phyloP scores from a whole-genome alignment of 2,888 invertebrate species.

The Cryptocheilus praepositus region DNA sequence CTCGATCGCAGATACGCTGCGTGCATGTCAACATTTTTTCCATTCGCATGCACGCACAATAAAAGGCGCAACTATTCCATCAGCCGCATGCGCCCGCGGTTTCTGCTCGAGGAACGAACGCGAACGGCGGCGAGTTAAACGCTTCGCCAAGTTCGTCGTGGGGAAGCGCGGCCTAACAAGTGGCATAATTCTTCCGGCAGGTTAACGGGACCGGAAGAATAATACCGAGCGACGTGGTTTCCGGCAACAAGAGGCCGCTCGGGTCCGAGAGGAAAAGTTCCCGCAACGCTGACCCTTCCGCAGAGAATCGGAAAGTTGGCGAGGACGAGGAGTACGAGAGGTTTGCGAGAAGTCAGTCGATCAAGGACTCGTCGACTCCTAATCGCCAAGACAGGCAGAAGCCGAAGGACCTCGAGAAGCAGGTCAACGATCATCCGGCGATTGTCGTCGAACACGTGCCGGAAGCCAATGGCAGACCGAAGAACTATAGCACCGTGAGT shows the following conservation, averaged over 20 bases:
- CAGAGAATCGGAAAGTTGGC: constrained; percentile 38
- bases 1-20: too few species aligned
- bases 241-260: constrained; percentile 39
- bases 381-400: constrained; percentile 43
- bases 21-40: too few species aligned
- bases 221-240: constrained; percentile 63
- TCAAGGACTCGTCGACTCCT: constrained; percentile 54
- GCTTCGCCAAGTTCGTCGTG: too few species aligned
- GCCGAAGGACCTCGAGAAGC: constrained; percentile 28
- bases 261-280: constrained; percentile 31
- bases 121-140: too few species aligned
- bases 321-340: constrained; percentile 53
- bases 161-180: constrained; percentile 19
- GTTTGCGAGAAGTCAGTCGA: constrained; percentile 49
- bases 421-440: constrained; percentile 32
- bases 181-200: constrained; percentile 40
- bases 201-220: constrained; percentile 64
- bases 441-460: neutral
- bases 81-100: too few species aligned
- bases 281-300: constrained; percentile 21
- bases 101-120: too few species aligned
- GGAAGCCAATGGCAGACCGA: constrained; percentile 53
- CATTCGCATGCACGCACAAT: too few species aligned
- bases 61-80: too few species aligned
- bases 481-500: constrained; percentile 76